Base-by-base conservation (phyloP, 2,797 vertebrate genomes). In the Rhinatrema bivittatum region DNA sequence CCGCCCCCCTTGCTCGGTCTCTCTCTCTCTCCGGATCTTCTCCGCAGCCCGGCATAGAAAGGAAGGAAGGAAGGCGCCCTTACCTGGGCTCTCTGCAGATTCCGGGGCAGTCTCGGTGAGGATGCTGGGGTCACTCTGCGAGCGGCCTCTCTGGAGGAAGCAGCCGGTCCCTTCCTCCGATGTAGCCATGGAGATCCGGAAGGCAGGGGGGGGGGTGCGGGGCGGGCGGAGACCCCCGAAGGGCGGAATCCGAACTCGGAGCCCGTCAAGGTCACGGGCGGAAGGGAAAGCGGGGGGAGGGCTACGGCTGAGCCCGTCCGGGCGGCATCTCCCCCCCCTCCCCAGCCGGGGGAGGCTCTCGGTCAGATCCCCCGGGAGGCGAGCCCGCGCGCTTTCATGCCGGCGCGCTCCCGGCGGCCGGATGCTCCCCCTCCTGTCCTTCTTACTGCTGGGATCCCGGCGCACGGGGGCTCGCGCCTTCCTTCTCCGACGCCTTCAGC, bases 41-140 rank as follows among this genome's bases (percentile, higher is more conserved):
- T 36, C 43, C 29, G n/a, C n/a, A n/a, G n/a, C 12, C 10, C 27
- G 8, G 38, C 39, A 21, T 4, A 19, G 2, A 2, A 2, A 7
- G 1, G 45, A 50, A 5, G 31, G 25, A 20, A 13, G 23, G 17
- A 20, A 29, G 15, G 16, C 29, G 5, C 33, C 10, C 34, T 70
- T 84, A 93, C 93, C 94, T 91, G 88, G 55, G 64, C 52, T 70
- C 65, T 81, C 81, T 36, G 76, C 72, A 55, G 83, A 79, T 38
- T 69, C 83, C 36, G 81, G 32, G 42, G 83, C 74, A 53, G 84
- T 58, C 40, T 94, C 91, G 14, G 79, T 83, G 71, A 91, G 82
- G 86, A 89, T 86, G 86, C 84, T 96, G 63, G 94, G 94, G 87
- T 97, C 91, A 75, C 94, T 97, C 74, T 87, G 87, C 52, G 93